Evolutionary conservation across 2,797 vertebrate species (phyloP).

Genomic region (Sternotherus odoratus): DNA sequence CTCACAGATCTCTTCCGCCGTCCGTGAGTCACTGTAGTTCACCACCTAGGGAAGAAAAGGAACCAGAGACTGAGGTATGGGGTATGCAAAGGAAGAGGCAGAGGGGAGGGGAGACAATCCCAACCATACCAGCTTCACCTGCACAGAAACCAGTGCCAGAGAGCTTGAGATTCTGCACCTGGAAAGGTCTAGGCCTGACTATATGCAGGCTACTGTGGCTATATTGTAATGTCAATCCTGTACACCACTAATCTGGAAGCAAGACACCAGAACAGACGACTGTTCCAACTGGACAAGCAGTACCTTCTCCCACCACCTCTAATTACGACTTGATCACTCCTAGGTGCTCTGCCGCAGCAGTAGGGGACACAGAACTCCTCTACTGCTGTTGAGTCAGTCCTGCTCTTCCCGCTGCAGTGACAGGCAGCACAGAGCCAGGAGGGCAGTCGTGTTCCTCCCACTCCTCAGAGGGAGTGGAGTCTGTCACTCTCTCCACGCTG

Average conservation of each 20-base stretch:
- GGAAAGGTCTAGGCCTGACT: neutral
- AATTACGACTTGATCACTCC: neutral
- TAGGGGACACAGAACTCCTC: neutral
- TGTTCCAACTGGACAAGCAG: neutral
- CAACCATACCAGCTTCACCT: neutral
- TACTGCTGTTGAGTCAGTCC: neutral
- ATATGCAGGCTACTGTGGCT: neutral
- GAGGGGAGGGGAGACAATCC: neutral
- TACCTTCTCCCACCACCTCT: neutral
- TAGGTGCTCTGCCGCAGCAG: neutral
- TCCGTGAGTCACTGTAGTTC: slow-evolving; percentile 96
- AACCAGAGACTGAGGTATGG: neutral
- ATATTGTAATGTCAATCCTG: neutral
- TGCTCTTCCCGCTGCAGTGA: neutral
- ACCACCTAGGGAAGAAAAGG: slow-evolving; percentile 86
- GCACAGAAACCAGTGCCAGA: neutral
- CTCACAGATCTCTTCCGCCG: slow-evolving; percentile 97
- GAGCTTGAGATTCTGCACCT: neutral
- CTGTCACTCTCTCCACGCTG: neutral
- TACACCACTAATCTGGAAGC: neutral
- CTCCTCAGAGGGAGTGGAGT: neutral
- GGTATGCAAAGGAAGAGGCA: neutral
- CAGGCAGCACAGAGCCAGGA: neutral
- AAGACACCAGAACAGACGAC: rapidly evolving
- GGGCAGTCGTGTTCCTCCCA: neutral